These are phyloP conservation scores for Drosophila teissieri DNA, from an alignment of 1,140 invertebrate genomes.

Conservation along the genomic window DNA sequence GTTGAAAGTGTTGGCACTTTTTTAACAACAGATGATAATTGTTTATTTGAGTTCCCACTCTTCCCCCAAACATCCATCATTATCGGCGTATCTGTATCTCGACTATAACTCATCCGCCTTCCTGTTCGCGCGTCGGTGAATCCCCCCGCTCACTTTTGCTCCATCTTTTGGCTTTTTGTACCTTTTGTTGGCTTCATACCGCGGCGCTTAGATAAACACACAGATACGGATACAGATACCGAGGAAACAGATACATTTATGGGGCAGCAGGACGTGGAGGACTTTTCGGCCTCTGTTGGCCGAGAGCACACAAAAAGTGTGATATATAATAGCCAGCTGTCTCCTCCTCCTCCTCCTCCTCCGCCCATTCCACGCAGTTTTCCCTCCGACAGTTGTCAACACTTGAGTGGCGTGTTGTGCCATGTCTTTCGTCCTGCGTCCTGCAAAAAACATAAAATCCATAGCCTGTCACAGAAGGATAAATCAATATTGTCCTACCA, in stretches of 20 bases:
- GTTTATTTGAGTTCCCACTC: constrained; percentile 41
- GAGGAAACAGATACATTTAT: constrained; percentile 24
- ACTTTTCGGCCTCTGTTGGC: constrained; percentile 34
- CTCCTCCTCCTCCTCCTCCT: background rate
- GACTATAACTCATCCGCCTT: constrained; percentile 35
- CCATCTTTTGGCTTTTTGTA: constrained; percentile 32
- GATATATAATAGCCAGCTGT: constrained; percentile 53
- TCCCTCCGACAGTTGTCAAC: constrained; percentile 43
- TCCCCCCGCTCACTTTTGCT: constrained; percentile 8
- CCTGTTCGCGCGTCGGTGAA: background rate
- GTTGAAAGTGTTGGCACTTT: constrained; percentile 8
- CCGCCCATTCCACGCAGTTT: constrained; percentile 9
- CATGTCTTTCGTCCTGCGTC: constrained; percentile 16
- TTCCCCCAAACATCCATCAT: constrained; percentile 26
- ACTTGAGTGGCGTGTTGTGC: constrained; percentile 44
- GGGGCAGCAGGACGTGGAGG: constrained; percentile 15
- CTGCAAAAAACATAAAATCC: constrained; percentile 5
- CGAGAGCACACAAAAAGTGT: constrained; percentile 42
- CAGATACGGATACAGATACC: constrained; percentile 22
- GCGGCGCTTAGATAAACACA: constrained; percentile 48
- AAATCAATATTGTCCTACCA: constrained; percentile 48
- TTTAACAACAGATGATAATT: constrained; percentile 43
- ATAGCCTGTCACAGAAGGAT: constrained; percentile 42
- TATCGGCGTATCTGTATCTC: constrained; percentile 41
- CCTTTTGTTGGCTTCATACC: constrained; percentile 52